phyloP scores from a whole-genome alignment of 2,797 vertebrate genomes.

The Epinephelus awoara region DNA sequence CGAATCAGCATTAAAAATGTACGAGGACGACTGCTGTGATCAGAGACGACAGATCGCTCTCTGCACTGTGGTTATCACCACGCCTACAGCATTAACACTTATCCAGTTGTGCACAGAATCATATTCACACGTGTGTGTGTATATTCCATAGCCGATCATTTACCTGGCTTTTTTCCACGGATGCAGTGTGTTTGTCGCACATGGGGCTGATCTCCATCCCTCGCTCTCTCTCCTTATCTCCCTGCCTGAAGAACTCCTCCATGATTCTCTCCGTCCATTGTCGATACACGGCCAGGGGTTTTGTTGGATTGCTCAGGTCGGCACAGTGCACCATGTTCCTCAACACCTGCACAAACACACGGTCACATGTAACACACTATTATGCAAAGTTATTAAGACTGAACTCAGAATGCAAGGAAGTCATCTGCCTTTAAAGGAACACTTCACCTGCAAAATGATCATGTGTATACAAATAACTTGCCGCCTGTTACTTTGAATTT shows the following conservation, averaged over 20 bases:
- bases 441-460: too few species aligned
- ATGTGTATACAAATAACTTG: too few species aligned
- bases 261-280: conserved; percentile 98
- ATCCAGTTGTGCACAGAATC: conserved; percentile 29
- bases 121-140: conserved; percentile 11
- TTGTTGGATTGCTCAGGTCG: conserved; percentile 96
- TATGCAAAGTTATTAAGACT: not conserved
- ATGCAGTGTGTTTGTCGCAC: conserved; percentile 96
- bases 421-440: not conserved
- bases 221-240: conserved; percentile 92
- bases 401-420: not conserved
- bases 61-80: conserved; percentile 49
- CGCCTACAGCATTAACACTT: conserved; percentile 53
- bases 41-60: conserved; percentile 61
- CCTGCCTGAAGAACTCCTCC: conserved; percentile 97
- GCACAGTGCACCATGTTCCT: conserved; percentile 98
- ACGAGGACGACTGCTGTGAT: conserved; percentile 64
- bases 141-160: conserved; percentile 19
- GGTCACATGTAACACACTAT: conserved; percentile 12
- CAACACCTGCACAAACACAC: conserved; percentile 77
- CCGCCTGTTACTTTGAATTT: too few species aligned
- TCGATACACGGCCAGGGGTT: conserved; percentile 93
- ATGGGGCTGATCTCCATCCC: conserved; percentile 98
- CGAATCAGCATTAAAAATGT: conserved; percentile 74
- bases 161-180: conserved; percentile 97